Evolutionary conservation across 2,888 invertebrate species (phyloP), one percentile per base, ranked within the genome.

Genomic region (Machimus rusticus): DNA sequence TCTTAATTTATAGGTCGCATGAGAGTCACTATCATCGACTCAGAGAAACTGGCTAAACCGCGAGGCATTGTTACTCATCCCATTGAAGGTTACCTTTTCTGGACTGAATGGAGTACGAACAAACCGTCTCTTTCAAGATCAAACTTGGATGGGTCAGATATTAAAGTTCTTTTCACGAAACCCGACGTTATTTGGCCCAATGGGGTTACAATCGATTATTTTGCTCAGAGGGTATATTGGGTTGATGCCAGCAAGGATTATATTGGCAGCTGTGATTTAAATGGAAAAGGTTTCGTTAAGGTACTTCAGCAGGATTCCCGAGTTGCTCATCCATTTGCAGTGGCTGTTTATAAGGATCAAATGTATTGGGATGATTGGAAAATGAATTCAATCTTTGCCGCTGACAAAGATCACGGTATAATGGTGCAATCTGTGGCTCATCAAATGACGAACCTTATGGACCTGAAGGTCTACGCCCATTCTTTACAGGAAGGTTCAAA

Each of bases 341-440:
- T 98, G 0, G 97, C 96, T 0, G 95, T 98, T 0, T 95, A 96
- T 90, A 98, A 98, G 92, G 96, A 96, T 90, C 94, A 94, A 89
- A 95, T 98, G 94, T 98, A 96, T 90, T 98, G 98, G 98, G 96
- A 98, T 90, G 98, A 98, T 91, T 97, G 97, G 97, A 96, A 96
- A 90, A 95, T 95, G 81, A 95, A 96, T 88, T 95, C 95, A 37
- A 96, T 98, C 87, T 96, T 96, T 90, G 94, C 95, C 5, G 96
- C 96, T 0, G 96, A 97, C 90, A 98, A 97, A 91, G 95, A 96
- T 90, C 94, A 95, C 79, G 96, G 96, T 0, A 93, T 93, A 2
- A 95, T 95, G 39, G 93, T 96, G 16, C 92, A 93, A 14, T 93
- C 94, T 0, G 93, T 96, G 0, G 93, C 95, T 88, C 93, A 94